A percentile compares a stretch with the other conserved stretches of the same genome.
These are phyloP conservation scores for Chaenodraco wilsoni DNA, from an alignment of 2,797 vertebrate genomes.

Conservation along the genomic window DNA sequence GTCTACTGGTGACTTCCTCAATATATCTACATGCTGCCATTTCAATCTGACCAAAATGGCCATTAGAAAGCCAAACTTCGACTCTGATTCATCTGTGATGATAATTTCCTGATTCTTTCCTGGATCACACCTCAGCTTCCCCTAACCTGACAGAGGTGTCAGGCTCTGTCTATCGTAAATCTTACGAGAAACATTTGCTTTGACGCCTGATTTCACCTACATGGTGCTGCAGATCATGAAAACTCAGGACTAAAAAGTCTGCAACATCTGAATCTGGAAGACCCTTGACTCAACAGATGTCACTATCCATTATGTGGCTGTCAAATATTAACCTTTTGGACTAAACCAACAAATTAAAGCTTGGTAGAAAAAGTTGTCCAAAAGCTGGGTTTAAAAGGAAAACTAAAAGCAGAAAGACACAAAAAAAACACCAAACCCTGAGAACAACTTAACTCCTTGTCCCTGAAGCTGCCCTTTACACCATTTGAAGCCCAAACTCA, in stretches of 20 bases:
- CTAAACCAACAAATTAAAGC: neutral
- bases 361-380: neutral
- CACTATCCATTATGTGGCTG: neutral
- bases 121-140: slow-evolving; percentile 57
- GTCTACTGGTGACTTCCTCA: slow-evolving; percentile 1
- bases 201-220: slow-evolving; percentile 29
- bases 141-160: slow-evolving; percentile 62
- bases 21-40: slow-evolving; percentile 24
- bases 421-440: slow-evolving; percentile 12
- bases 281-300: neutral
- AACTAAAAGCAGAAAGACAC: neutral
- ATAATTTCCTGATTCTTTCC: slow-evolving; percentile 51
- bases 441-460: slow-evolving; percentile 21
- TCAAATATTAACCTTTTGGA: neutral
- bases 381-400: neutral
- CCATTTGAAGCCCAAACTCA: slow-evolving; percentile 15
- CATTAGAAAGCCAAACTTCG: slow-evolving; percentile 3
- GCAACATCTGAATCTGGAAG: neutral
- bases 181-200: slow-evolving; percentile 29
- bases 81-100: slow-evolving; percentile 22
- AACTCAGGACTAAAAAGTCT: neutral
- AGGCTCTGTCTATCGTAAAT: slow-evolving; percentile 57
- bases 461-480: slow-evolving; percentile 22
- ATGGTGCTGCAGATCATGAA: slow-evolving; percentile 17
- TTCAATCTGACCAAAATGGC: slow-evolving; percentile 42